A percentile compares a stretch with the other conserved stretches of the same genome.
Conservation (phyloP, 2,888 invertebrate genomes). For the Sisyra nigra region DNA sequence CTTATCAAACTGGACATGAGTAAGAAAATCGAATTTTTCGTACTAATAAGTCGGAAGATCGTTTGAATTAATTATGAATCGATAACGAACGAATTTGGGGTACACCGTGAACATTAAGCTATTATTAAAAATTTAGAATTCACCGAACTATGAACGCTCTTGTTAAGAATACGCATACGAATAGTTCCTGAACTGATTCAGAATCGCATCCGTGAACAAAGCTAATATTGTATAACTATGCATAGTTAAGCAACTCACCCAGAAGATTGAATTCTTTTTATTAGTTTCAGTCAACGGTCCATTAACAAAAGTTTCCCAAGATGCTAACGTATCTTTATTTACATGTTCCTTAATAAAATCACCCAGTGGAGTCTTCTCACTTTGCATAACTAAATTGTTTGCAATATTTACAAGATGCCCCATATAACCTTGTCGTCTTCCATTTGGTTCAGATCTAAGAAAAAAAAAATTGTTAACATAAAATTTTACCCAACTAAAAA, state of each 20-base stretch:
- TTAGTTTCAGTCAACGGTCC: conserved; percentile 22
- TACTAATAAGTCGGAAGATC: too few species aligned
- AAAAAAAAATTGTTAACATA: conserved; percentile 4
- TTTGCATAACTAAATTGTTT: conserved; percentile 34
- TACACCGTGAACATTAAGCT: too few species aligned
- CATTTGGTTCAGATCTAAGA: conserved; percentile 32
- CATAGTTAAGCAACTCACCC: conserved; percentile 20
- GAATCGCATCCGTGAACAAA: too few species aligned
- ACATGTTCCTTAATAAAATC: conserved; percentile 34
- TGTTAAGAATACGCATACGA: too few species aligned
- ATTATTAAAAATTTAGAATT: too few species aligned
- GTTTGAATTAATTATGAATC: too few species aligned
- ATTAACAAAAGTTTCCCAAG: conserved; percentile 23
- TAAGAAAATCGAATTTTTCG: too few species aligned
- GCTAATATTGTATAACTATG: neutral
- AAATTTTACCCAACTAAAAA: too few species aligned
- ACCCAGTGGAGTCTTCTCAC: conserved; percentile 36
- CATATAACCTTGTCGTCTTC: conserved; percentile 45
- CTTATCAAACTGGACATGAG: too few species aligned
- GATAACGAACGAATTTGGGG: too few species aligned
- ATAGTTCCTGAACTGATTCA: too few species aligned
- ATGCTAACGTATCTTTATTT: conserved; percentile 29
- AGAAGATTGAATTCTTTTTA: conserved; percentile 21
- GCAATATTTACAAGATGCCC: conserved; percentile 47
- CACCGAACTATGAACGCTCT: too few species aligned